Evolutionary conservation across 2,888 invertebrate species (phyloP).

Genomic region (Netelia inedita): DNA sequence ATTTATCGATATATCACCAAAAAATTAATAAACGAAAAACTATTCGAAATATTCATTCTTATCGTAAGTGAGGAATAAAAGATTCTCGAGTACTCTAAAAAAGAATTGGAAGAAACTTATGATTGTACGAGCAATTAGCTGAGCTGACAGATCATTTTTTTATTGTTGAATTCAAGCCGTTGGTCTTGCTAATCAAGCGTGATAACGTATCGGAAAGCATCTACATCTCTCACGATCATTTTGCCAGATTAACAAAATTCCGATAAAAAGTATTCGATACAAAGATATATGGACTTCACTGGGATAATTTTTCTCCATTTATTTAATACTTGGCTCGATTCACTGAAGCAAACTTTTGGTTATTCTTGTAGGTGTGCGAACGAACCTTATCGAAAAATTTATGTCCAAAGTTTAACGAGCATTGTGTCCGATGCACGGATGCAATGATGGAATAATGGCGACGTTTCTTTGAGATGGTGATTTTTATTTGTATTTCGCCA

Average conservation of each 20-base stretch:
- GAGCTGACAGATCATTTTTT: neutral
- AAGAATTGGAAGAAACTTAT: neutral
- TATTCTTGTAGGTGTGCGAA: constrained; percentile 21
- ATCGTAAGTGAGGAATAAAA: neutral
- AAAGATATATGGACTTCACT: neutral
- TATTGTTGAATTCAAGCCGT: neutral
- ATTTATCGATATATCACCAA: neutral
- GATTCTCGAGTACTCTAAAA: neutral
- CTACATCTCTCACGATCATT: constrained; percentile 42
- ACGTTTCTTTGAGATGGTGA: constrained; percentile 4
- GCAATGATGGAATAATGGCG: neutral
- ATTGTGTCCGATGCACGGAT: neutral
- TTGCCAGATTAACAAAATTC: constrained; percentile 12
- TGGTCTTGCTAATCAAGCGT: constrained; percentile 14
- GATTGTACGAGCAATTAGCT: neutral
- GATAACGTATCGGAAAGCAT: constrained; percentile 36
- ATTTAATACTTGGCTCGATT: constrained; percentile 8
- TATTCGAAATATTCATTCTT: neutral
- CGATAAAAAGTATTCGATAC: constrained; percentile 30
- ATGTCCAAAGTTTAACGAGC: constrained; percentile 53
- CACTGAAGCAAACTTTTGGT: constrained; percentile 9
- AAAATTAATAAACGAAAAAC: neutral
- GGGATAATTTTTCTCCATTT: constrained; percentile 5
- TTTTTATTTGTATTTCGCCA: constrained; percentile 9
- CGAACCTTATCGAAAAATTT: constrained; percentile 39